phyloP scores from a whole-genome alignment of 1,140 invertebrate species.

The Aradophagus sp. region DNA sequence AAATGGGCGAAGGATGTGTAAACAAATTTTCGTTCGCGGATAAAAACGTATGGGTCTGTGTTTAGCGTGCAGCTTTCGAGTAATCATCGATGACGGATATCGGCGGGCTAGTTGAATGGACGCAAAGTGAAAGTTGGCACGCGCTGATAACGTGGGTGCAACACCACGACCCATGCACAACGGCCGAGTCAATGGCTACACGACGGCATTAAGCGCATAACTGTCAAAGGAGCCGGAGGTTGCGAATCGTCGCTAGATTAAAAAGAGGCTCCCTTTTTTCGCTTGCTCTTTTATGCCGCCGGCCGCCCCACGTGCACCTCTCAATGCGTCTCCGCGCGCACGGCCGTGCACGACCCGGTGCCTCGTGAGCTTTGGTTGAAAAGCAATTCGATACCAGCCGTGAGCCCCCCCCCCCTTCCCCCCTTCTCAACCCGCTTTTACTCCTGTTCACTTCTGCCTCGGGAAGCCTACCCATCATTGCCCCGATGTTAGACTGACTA shows the following conservation, averaged over 20 bases:
- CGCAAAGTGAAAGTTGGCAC: constrained; percentile 40
- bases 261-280: constrained; percentile 73
- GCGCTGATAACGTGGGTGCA: constrained; percentile 27
- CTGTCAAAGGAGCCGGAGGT: constrained; percentile 71
- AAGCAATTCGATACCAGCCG: constrained; percentile 62
- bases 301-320: constrained; percentile 60
- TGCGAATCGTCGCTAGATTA: constrained; percentile 75
- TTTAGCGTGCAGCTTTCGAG: background rate
- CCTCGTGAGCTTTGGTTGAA: constrained; percentile 60
- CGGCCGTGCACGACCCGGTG: constrained; percentile 55
- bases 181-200: constrained; percentile 70
- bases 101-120: constrained; percentile 35
- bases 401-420: constrained; percentile 35
- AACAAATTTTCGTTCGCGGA: too few species aligned
- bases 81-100: constrained; percentile 28
- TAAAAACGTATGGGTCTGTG: too few species aligned
- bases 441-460: constrained; percentile 38
- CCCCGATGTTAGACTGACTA: constrained; percentile 48
- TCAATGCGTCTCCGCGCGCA: constrained; percentile 58
- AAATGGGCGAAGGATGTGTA: too few species aligned
- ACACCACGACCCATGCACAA: constrained; percentile 40
- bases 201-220: constrained; percentile 74
- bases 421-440: too few species aligned
- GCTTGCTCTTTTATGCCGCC: constrained; percentile 72
- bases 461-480: constrained; percentile 49